A percentile compares a stretch with the other conserved stretches of the same genome.
Conservation (phyloP, 2,888 invertebrate genomes). For the Ferrisia virgata region DNA sequence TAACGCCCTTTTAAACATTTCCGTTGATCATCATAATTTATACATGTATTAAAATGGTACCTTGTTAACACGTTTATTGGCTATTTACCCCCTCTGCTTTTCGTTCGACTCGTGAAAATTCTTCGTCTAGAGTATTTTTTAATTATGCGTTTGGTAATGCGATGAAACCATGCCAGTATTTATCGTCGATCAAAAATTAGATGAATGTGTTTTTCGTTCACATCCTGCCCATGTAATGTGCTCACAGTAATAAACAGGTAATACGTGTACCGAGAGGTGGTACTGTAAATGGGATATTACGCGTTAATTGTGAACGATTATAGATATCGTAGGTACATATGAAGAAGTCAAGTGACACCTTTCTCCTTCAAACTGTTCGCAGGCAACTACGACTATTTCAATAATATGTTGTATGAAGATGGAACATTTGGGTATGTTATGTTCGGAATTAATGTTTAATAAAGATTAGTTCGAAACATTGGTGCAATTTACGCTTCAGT, state of each 20-base stretch:
- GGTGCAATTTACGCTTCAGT: too few relatives aligned
- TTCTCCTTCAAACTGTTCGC: not conserved
- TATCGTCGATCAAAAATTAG: constrained; percentile 2
- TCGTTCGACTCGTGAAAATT: constrained; percentile 28
- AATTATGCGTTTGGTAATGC: constrained; percentile 14
- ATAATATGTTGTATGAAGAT: too few relatives aligned
- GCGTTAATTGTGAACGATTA: not conserved
- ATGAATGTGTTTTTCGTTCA: constrained; percentile 9
- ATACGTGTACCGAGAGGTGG: not conserved
- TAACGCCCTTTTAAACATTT: constrained; percentile 39
- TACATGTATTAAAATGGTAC: constrained; percentile 39
- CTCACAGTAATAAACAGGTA: not conserved
- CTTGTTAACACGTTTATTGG: constrained; percentile 42
- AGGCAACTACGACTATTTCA: too few relatives aligned
- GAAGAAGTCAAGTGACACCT: too few relatives aligned
- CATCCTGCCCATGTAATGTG: not conserved
- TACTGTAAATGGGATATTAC: not conserved
- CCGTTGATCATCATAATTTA: constrained; percentile 34
- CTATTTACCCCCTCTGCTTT: constrained; percentile 15
- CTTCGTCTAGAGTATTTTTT: constrained; percentile 27
- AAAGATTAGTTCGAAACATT: too few relatives aligned
- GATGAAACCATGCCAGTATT: not conserved
- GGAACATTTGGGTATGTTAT: too few relatives aligned
- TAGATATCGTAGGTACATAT: too few relatives aligned
- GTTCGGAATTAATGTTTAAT: too few relatives aligned